Evolutionary conservation across 1,140 invertebrate species (phyloP), one percentile per base, ranked within the genome.

Genomic region (Rhopalosiphum padi): DNA sequence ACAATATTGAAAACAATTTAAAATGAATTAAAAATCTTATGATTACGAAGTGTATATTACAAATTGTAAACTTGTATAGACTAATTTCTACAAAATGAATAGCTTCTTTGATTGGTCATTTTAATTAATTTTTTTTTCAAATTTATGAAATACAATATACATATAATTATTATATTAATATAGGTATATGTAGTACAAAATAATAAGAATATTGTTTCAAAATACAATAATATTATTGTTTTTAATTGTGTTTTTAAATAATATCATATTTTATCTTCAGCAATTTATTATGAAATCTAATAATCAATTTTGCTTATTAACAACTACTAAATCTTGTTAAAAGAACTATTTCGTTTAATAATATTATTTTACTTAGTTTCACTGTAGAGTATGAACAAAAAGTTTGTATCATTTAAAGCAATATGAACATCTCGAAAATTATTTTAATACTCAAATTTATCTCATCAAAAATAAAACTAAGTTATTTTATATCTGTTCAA

Each of bases 401-500:
- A 51, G 30, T 88, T 53, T 88, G 46, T 86, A 43, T 46, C 23
- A 46, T 86, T 86, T 86, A 46, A 86, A 46, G 43, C 41, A 43
- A 86, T 18, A 86, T 46, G 83, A 30, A 86, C 43, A 86, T 46
- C 23, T 86, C 43, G 0, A 86, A 86, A 43, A 46, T 25, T 43
- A 87, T 43, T 48, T 43, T 87, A 87, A n/a, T 46, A 86, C 85
- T 86, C 85, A 43, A 51, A 88, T 88, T 88, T 88, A 88, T 88
- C 48, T 87, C 46, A 87, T 87, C 85, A 87, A n/a, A 87, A 87
- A 48, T 87, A 87, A 48, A 87, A 87, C 46, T 46, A 87, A 48
- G 15, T 35, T 87, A 30, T n/a, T 87, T 87, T 48, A 48, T 87
- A 48, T 87, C 25, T 48, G 30, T 87, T 87, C 46, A 87, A 87